These are phyloP conservation scores for Papilio protenor DNA, from an alignment of 2,888 invertebrate genomes.

Conservation along the genomic window DNA sequence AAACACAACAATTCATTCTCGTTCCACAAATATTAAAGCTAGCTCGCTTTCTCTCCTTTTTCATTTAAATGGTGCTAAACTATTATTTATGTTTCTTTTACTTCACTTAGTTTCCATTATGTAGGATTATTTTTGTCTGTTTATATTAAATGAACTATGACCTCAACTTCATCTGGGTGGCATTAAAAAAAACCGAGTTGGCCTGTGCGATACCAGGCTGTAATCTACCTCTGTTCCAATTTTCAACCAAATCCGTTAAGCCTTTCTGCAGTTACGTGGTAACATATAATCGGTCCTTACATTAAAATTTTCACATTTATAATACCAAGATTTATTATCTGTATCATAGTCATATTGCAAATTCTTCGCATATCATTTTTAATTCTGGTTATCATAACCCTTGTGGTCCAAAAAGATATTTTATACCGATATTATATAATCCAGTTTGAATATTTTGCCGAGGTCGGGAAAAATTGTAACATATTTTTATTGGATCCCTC, in stretches of 20 bases:
- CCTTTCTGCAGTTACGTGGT: too few relatives aligned
- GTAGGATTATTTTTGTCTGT: too few relatives aligned
- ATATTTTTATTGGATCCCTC: not conserved
- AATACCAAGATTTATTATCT: not conserved
- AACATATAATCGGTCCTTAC: too few relatives aligned
- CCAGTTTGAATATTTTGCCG: not conserved
- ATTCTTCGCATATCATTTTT: not conserved
- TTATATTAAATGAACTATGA: too few relatives aligned
- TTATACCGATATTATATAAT: not conserved
- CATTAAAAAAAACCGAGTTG: too few relatives aligned
- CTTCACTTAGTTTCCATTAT: not conserved
- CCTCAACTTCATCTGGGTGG: too few relatives aligned
- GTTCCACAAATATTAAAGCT: not conserved
- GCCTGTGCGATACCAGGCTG: too few relatives aligned
- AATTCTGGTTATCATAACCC: not conserved
- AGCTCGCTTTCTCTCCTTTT: not conserved
- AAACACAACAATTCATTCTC: not conserved
- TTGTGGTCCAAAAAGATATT: not conserved
- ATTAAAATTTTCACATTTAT: too few relatives aligned
- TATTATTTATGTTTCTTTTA: not conserved
- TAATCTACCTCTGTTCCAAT: too few relatives aligned
- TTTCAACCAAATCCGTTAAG: too few relatives aligned
- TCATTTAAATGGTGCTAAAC: not conserved
- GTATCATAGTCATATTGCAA: not conserved
- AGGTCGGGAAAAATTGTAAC: not conserved